These are phyloP conservation scores for Listronotus bonariensis DNA, from an alignment of 1,140 invertebrate genomes.

Conservation along the genomic window DNA sequence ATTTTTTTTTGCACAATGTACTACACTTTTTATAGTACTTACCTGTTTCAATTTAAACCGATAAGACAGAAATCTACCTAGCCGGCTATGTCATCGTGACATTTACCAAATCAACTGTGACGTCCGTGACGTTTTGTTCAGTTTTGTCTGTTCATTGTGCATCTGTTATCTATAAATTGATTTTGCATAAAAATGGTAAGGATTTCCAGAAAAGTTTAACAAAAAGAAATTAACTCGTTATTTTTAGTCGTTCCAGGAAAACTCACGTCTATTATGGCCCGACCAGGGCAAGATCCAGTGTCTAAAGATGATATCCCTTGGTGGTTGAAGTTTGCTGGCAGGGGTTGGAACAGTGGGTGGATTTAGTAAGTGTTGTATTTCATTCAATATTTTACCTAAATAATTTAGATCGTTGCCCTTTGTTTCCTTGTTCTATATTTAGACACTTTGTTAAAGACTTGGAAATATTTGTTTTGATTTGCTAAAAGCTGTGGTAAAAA, in stretches of 20 bases:
- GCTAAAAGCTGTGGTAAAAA: too few species aligned
- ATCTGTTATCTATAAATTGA: background rate
- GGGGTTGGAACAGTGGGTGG: constrained; percentile 83
- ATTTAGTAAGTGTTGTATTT: constrained; percentile 64
- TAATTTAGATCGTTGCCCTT: constrained; percentile 1
- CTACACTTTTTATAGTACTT: background rate
- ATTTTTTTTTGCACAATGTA: too few species aligned
- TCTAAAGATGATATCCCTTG: constrained; percentile 82
- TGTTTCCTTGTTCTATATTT: background rate
- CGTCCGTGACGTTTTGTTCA: background rate
- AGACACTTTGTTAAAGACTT: too few species aligned
- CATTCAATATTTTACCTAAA: background rate
- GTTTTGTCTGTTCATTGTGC: background rate
- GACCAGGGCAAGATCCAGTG: constrained; percentile 73
- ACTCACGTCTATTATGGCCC: constrained; percentile 73
- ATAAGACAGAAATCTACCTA: background rate
- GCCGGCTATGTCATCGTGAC: constrained; percentile 11
- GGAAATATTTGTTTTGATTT: too few species aligned
- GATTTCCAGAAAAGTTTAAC: background rate
- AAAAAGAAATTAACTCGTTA: too few species aligned
- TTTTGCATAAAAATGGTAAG: constrained; percentile 12
- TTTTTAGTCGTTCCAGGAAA: constrained; percentile 75
- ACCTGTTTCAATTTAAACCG: background rate
- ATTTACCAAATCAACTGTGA: background rate
- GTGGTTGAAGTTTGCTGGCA: constrained; percentile 86